A percentile compares a stretch with the other conserved stretches of the same genome.
These are phyloP conservation scores for Nibea albiflora DNA, from an alignment of 2,113 vertebrate genomes.

Conservation along the genomic window DNA sequence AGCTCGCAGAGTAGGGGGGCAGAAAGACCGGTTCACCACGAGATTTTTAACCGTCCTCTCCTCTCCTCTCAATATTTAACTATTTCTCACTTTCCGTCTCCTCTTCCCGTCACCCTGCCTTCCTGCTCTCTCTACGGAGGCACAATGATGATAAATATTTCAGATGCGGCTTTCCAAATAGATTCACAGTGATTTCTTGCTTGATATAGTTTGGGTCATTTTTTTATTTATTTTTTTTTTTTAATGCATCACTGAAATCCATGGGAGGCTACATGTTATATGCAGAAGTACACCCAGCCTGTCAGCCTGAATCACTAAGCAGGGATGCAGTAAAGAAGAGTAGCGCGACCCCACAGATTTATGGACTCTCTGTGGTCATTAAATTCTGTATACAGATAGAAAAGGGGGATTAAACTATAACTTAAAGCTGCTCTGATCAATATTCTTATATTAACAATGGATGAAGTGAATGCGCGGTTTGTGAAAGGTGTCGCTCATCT, in stretches of 20 bases:
- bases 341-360: slow-evolving; percentile 1
- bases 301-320: slow-evolving; percentile 4
- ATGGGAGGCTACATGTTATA: not conserved
- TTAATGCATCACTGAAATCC: slow-evolving; percentile 3
- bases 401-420: not conserved
- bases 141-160: slow-evolving; percentile 63
- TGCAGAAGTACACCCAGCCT: not conserved
- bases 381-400: not conserved
- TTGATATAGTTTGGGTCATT: slow-evolving; percentile 28
- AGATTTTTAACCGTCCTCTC: not conserved
- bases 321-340: not conserved
- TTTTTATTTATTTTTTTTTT: slow-evolving; percentile 27
- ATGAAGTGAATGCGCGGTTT: not conserved
- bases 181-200: slow-evolving; percentile 43
- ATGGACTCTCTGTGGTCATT: not conserved
- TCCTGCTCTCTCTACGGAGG: not conserved
- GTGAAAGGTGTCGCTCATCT: not conserved
- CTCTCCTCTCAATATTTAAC: slow-evolving; percentile 7
- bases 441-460: not conserved
- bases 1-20: slow-evolving; percentile 29
- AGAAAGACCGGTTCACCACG: slow-evolving; percentile 41
- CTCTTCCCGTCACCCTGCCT: not conserved
- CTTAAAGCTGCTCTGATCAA: not conserved
- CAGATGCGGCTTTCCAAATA: slow-evolving; percentile 43
- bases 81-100: slow-evolving; percentile 25